Evolutionary conservation across 2,888 invertebrate species (phyloP).

Genomic region (Apamea anceps): DNA sequence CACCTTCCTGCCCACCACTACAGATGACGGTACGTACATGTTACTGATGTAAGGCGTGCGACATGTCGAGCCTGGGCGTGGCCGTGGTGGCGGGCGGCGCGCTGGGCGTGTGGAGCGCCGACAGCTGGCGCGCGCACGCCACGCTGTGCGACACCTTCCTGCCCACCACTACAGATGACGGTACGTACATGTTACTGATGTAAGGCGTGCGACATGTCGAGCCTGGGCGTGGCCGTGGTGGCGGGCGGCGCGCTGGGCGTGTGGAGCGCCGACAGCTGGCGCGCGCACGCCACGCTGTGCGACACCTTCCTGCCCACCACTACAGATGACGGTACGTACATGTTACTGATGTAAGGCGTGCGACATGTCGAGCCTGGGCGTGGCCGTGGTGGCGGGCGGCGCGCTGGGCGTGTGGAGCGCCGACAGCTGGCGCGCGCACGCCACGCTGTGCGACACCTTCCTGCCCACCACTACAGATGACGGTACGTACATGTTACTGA

Average conservation of each 20-base stretch:
- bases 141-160: conserved; percentile 94
- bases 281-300: conserved; percentile 88
- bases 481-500: conserved; percentile 85
- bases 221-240: no score
- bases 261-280: conserved; percentile 81
- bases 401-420: no score
- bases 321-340: conserved; percentile 92
- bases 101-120: conserved; percentile 82
- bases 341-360: conserved; percentile 80
- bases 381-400: no score
- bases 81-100: no score
- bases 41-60: conserved; percentile 81
- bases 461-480: conserved; percentile 94
- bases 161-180: conserved; percentile 94
- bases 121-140: conserved; percentile 79
- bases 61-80: no score
- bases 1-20: conserved; percentile 95
- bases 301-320: conserved; percentile 96
- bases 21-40: conserved; percentile 91
- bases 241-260: no score
- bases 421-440: conserved; percentile 77
- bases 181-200: conserved; percentile 79
- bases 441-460: conserved; percentile 93
- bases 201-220: no score
- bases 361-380: no score